These are phyloP conservation scores for Drosophila subpulchrella DNA, from an alignment of 1,140 invertebrate species.

Conservation along the genomic window DNA sequence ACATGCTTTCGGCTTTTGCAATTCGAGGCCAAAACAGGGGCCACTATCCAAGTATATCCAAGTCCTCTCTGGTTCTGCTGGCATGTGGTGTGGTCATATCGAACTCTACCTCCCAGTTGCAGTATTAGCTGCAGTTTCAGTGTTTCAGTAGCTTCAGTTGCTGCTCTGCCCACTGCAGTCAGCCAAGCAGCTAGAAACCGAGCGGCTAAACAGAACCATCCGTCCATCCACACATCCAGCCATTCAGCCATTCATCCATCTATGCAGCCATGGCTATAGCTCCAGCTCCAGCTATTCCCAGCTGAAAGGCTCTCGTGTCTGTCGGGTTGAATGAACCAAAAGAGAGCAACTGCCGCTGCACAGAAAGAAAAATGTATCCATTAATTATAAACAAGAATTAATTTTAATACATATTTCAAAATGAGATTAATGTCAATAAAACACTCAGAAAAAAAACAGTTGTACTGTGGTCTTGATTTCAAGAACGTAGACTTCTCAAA, in stretches of 20 bases:
- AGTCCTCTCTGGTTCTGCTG: slow-evolving; percentile 59
- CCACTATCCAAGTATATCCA: slow-evolving; percentile 28
- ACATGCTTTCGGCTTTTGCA: slow-evolving; percentile 69
- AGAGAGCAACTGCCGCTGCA: slow-evolving; percentile 60
- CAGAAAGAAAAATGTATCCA: slow-evolving; percentile 10
- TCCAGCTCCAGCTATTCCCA: slow-evolving; percentile 19
- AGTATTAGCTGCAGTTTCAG: slow-evolving; percentile 37
- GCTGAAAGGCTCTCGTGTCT: slow-evolving; percentile 49
- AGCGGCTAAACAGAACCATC: slow-evolving; percentile 11
- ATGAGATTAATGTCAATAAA: too few species aligned
- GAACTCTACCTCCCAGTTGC: slow-evolving; percentile 58
- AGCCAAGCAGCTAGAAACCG: slow-evolving; percentile 69
- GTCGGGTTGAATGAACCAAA: slow-evolving; percentile 75
- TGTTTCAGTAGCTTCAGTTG: slow-evolving; percentile 1
- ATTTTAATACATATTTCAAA: too few species aligned
- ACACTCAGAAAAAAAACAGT: too few species aligned
- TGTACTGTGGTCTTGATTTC: too few species aligned
- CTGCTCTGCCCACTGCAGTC: slow-evolving; percentile 58
- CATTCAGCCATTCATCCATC: slow-evolving; percentile 48
- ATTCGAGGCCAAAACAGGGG: slow-evolving; percentile 56
- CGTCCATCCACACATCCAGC: slow-evolving; percentile 39
- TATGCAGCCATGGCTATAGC: slow-evolving; percentile 32
- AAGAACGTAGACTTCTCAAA: too few species aligned
- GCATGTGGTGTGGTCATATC: slow-evolving; percentile 45
- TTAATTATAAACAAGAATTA: too few species aligned